Evolutionary conservation across 2,797 vertebrate genomes (phyloP), one percentile per base, ranked within the genome.

Genomic region (Okamejei kenojei): DNA sequence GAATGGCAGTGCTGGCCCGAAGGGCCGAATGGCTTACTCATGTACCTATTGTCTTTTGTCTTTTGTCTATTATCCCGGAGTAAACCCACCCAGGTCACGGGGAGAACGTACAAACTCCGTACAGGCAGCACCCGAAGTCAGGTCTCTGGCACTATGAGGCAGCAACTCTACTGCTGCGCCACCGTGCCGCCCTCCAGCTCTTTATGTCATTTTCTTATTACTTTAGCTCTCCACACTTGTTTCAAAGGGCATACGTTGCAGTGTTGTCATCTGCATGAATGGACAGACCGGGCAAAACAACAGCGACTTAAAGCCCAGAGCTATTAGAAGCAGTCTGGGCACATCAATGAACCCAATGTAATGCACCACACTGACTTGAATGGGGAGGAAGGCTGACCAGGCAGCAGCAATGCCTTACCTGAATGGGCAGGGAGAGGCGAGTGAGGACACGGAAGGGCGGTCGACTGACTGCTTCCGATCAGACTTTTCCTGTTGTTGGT

Each of bases 401-500:
- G 29, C 45, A 93, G 63, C 71, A 9, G 91, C 93, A 38, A 38
- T n/a, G 95, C 61, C 93, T 95, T 95, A 99, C 99, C 99, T 97
- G 99, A 96, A 45, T 99, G 97, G 94, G 98, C 98, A 13, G 98
- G 99, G 86, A 99, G 98, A 0, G 99, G 99, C 0, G 98, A 99
- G 94, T 99, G 99, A 80, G 99, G 98, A 76, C 99, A 97, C 76
- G 98, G 98, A 95, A 99, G 96, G 61, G 97, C 98, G 93, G 98
- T 95, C 76, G 99, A 97, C 95, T 98, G 98, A 79, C 97, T 97
- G 95, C 97, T 99, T 95, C 98, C 97, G 94, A 99, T 99, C 95
- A 99, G 96, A 95, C 97, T 99, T 94, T 99, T 99, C 95, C 99
- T 97, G 97, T 99, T 99, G 96, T 97, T 99, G 8, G 99, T 99